Conservation (phyloP, 1,140 invertebrate genomes). For the Adelges cooleyi region DNA sequence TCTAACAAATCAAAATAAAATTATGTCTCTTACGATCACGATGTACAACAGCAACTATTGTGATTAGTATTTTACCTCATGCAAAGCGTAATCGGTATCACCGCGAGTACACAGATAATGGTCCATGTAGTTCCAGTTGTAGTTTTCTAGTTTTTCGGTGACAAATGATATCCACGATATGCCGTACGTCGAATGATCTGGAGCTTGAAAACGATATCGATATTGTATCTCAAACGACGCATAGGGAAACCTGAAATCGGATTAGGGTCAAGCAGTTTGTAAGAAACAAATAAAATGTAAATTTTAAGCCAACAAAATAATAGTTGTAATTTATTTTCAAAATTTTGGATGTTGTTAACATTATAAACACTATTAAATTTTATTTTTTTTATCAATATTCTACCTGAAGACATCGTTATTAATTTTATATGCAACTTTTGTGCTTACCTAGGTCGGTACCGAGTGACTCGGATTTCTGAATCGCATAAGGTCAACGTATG, state of each 20-base stretch:
- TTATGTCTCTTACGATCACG: too few species aligned
- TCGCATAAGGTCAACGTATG: constrained; percentile 76
- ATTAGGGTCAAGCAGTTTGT: too few species aligned
- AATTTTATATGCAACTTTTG: constrained; percentile 29
- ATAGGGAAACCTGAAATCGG: constrained; percentile 66
- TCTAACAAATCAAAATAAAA: neutral
- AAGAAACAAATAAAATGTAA: too few species aligned
- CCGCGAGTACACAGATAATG: constrained; percentile 90
- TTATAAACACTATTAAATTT: too few species aligned
- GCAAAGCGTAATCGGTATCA: constrained; percentile 75
- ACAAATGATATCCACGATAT: constrained; percentile 90
- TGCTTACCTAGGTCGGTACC: constrained; percentile 76
- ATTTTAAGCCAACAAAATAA: too few species aligned
- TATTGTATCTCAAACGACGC: constrained; percentile 82
- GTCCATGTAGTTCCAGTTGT: constrained; percentile 97
- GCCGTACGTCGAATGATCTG: constrained; percentile 84
- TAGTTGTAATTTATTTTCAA: too few species aligned
- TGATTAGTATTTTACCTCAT: constrained; percentile 50
- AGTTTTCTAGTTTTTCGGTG: constrained; percentile 88
- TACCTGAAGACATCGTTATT: too few species aligned
- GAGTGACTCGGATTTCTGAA: constrained; percentile 78
- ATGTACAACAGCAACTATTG: neutral
- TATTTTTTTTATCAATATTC: too few species aligned
- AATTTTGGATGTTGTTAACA: too few species aligned
- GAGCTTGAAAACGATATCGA: constrained; percentile 82